Evolutionary conservation across 1,140 invertebrate species (phyloP), one percentile per base, ranked within the genome.

Genomic region (Ceratina japonica): DNA sequence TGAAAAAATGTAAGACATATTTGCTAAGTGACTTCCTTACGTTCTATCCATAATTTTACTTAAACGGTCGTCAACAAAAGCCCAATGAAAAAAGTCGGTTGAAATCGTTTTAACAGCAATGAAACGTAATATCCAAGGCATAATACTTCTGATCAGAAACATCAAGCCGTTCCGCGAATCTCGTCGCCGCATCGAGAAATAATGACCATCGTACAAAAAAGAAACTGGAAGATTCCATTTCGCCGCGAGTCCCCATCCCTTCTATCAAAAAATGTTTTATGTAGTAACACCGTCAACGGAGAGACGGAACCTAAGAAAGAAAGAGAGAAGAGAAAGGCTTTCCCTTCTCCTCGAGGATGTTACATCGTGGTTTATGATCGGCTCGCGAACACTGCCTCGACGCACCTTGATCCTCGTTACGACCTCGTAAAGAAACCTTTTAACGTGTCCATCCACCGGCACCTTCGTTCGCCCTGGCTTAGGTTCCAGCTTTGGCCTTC

Each of bases 341-440:
- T 52, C 49, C 58, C 61, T 80, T 82, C 68, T 79, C 63, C 75
- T 66, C 63, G 22, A 66, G 66, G 79, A 81, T 80, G 79, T 86
- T 81, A 86, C 78, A n/a, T 15, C 66, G 84, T 65, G 69, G 69
- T 88, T 89, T 89, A 89, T 84, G 88, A 85, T 88, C 80, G 62
- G 64, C 44, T 76, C 71, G 81, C 79, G 81, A 82, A 87, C 81
- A 69, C 54, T 44, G 24, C 52, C 49, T 44, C 51, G 49, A 44
- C 37, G 75, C 63, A 80, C 20, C 81, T 79, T 89, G 87, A 87
- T 87, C 77, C 81, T 86, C 68, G 88, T 87, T 87, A 89, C 82
- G 87, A 87, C 84, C 81, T 89, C 88, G 82, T 89, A 89, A 89
- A 89, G 85, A 86, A 89, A 87, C 83, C 88, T 89, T 87, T 89